Evolutionary conservation across 2,113 vertebrate species (phyloP).

Genomic region (Percina caprodes): DNA sequence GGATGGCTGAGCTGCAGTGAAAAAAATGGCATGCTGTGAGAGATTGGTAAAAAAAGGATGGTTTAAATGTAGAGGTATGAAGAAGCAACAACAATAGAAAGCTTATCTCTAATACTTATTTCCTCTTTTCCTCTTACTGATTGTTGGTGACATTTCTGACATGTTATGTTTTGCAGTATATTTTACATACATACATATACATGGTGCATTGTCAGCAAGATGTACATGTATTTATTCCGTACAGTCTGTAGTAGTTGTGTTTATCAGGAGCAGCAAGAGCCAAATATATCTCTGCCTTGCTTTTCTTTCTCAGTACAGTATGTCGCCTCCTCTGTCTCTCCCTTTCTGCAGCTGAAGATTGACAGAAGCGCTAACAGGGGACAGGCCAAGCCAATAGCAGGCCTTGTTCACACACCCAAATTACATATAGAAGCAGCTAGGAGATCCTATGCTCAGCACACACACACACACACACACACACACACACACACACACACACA

Average conservation of each 20-base stretch:
- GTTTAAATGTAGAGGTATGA: background rate
- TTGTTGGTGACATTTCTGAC: background rate
- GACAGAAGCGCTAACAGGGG: conserved; percentile 20
- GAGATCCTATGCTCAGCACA: background rate
- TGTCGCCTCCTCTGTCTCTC: background rate
- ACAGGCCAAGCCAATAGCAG: conserved; percentile 7
- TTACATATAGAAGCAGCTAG: background rate
- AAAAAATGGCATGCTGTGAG: background rate
- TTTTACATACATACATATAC: background rate
- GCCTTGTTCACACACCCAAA: conserved; percentile 17
- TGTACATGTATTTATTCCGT: background rate
- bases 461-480: background rate
- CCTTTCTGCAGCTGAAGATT: conserved; percentile 38
- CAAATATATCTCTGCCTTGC: background rate
- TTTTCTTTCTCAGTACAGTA: background rate
- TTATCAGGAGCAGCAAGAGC: conserved; percentile 2
- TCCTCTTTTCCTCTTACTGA: background rate
- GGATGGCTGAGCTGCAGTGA: conserved; percentile 21
- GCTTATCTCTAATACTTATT: background rate
- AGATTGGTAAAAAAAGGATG: background rate
- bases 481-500: no score
- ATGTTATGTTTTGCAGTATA: background rate
- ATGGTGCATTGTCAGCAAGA: conserved; percentile 26
- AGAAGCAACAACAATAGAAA: background rate
- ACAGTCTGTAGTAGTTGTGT: background rate